A percentile compares a stretch with the other conserved stretches of the same genome.
These are phyloP conservation scores for Cebus imitator DNA, from an alignment of 2,113 vertebrate genomes.

Conservation along the genomic window DNA sequence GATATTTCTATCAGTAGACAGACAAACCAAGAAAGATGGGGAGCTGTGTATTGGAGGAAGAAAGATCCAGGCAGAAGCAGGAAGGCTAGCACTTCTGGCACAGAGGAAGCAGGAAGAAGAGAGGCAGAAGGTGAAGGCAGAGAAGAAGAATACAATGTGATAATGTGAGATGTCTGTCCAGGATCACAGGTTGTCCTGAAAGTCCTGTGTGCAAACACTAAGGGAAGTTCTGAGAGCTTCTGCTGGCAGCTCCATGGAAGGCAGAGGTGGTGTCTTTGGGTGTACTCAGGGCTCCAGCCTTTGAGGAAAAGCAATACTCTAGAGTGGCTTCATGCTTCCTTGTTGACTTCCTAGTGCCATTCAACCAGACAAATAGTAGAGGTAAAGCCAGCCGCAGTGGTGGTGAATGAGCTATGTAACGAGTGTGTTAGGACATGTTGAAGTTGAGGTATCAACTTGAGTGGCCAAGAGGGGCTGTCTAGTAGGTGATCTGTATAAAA, in stretches of 20 bases:
- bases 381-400: not conserved
- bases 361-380: not conserved
- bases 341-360: not conserved
- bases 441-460: not conserved
- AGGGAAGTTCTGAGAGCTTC: not conserved
- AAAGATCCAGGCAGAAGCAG: not conserved
- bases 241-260: not conserved
- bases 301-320: not conserved
- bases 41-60: not conserved
- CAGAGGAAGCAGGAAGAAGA: not conserved
- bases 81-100: not conserved
- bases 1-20: not conserved
- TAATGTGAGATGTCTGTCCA: not conserved
- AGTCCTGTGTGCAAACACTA: not conserved
- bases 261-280: accelerated
- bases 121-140: not conserved
- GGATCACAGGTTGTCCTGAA: not conserved
- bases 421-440: not conserved
- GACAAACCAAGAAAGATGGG: not conserved
- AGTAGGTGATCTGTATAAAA: not conserved
- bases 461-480: not conserved
- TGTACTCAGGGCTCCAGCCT: not conserved
- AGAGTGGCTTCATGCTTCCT: not conserved
- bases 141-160: not conserved
- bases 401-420: not conserved